Conservation (phyloP, 2,113 vertebrate genomes). For the Triplophysa rosa region DNA sequence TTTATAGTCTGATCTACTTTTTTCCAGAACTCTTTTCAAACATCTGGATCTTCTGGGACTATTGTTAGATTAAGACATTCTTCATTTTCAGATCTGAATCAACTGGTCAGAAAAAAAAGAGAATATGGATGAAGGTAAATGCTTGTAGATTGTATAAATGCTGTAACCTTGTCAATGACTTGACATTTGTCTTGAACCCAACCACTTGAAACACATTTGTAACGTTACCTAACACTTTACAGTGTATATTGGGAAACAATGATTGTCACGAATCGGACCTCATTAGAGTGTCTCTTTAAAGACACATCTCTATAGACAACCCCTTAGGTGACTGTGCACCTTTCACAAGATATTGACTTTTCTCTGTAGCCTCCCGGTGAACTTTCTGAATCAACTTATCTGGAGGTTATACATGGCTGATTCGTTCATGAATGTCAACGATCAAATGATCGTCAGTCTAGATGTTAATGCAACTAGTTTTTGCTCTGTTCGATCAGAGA, state of each 20-base stretch:
- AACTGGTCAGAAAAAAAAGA: too few species aligned
- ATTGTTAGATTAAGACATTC: background rate
- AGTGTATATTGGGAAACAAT: background rate
- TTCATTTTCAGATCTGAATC: too few species aligned
- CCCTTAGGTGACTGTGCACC: slow-evolving; percentile 44
- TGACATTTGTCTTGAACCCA: too few species aligned
- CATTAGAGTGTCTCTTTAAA: background rate
- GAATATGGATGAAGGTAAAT: too few species aligned
- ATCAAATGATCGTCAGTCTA: slow-evolving; percentile 23
- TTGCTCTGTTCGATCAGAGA: background rate
- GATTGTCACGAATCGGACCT: background rate
- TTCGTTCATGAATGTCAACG: slow-evolving; percentile 45
- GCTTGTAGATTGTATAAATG: too few species aligned
- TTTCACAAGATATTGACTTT: slow-evolving; percentile 51
- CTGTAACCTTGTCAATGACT: too few species aligned
- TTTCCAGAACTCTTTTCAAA: too few species aligned
- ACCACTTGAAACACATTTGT: too few species aligned
- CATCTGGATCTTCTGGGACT: background rate
- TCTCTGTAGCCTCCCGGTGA: slow-evolving; percentile 37
- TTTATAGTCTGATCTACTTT: background rate
- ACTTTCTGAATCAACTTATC: slow-evolving; percentile 42
- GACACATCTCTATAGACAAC: slow-evolving; percentile 19
- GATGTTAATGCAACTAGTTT: background rate
- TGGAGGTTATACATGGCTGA: slow-evolving; percentile 26
- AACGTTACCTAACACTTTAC: background rate